Evolutionary conservation across 2,888 invertebrate species (phyloP), one percentile per base, ranked within the genome.

Genomic region (Lepidochitona cinerea): DNA sequence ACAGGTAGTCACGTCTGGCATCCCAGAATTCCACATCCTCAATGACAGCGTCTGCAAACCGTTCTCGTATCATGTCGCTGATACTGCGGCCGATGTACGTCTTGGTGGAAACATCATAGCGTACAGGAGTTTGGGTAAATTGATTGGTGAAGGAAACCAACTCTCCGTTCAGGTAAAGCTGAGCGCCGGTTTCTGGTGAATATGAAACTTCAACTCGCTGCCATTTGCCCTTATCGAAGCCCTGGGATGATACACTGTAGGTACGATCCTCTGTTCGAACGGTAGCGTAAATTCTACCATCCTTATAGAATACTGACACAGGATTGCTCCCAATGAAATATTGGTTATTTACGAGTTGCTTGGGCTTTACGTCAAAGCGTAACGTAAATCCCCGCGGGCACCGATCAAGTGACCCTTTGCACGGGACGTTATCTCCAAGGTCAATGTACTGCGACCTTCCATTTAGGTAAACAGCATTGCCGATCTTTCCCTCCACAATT

Each of bases 311-410:
- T 32, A 90, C 73, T 0, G 84, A 81, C 9, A 89, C 73, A 0
- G 89, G 88, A 41, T 85, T 85, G 66, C 88, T 88, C 76, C 89
- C 89, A 33, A 90, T 41, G 66, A 87, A 84, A 74, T 88, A 88
- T 81, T 83, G 86, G 64, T 86, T 85, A 37, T 88, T 81, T 14
- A 72, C 32, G 4, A 90, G 81, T 4, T 75, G 68, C 6, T 83
- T 78, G 0, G 89, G 89, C 68, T 81, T 79, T 18, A 86, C 74
- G 5, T 83, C 78, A 37, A 89, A 75, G 12, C 89, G 77, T 49
- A 88, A 37, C 0, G 88, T 89, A 75, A 87, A 87, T 23, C 90
- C 90, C 18, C 87, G 81, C 14, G 73, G 64, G 75, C 90, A 90
- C 69, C 83, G 79, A 64, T 86, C 85, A 32, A 89, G 80, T 80